These are phyloP conservation scores for Microcebus ravelobensis DNA, from an alignment of 2,113 vertebrate genomes.

Conservation along the genomic window DNA sequence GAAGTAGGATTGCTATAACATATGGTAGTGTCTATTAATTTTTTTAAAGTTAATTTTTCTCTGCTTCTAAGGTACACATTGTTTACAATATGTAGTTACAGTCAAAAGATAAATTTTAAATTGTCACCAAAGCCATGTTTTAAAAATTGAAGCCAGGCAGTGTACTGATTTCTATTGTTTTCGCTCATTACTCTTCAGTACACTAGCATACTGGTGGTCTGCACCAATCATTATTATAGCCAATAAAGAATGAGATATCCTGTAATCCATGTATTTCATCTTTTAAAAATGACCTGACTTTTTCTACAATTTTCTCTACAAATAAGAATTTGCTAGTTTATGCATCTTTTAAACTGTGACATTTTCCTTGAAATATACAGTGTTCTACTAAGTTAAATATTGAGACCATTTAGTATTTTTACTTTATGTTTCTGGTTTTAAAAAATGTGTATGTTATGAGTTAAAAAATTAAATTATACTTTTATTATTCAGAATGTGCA, in stretches of 20 bases:
- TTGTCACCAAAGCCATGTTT: not conserved
- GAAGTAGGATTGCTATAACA: not conserved
- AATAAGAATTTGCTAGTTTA: not conserved
- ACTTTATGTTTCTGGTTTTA: not conserved
- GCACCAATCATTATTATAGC: not conserved
- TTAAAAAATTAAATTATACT: not conserved
- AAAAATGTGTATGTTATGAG: not conserved
- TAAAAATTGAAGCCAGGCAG: not conserved
- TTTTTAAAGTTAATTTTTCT: not conserved
- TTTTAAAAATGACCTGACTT: not conserved
- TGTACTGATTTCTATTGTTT: not conserved
- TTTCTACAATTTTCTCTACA: not conserved
- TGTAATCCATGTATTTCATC: not conserved
- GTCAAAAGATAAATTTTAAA: not conserved
- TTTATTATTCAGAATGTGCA: not conserved
- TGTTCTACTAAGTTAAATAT: conserved; percentile 1
- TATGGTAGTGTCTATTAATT: not conserved
- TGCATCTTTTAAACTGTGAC: not conserved
- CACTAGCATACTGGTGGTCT: not conserved
- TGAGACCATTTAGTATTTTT: not conserved
- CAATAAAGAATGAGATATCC: not conserved
- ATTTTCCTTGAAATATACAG: not conserved
- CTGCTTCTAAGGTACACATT: not conserved
- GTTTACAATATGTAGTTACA: not conserved
- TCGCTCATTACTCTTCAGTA: not conserved